Percentiles rank a stretch among this genome's conserved stretches.
Conservation (phyloP, 2,797 vertebrate species). For the Ficedula albicollis region DNA sequence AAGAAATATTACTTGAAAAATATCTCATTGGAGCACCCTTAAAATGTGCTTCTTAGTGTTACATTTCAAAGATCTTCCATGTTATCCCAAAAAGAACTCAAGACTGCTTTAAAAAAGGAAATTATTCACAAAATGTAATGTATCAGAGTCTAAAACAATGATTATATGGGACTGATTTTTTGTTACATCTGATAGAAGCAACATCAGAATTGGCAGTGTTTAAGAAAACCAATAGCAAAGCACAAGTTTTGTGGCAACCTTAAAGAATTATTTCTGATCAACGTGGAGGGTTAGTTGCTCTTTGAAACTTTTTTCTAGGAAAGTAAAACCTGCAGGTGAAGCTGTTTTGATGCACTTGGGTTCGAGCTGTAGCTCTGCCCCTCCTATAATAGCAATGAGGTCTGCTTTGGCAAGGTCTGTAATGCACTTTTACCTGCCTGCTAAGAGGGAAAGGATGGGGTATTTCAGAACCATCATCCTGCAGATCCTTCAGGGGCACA, state of each 20-base stretch:
- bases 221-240: not conserved
- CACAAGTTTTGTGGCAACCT: not conserved
- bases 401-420: not conserved
- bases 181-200: not conserved
- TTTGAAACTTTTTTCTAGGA: not conserved
- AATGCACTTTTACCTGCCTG: not conserved
- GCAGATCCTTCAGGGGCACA: not conserved
- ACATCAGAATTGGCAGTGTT: not conserved
- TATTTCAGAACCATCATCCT: not conserved
- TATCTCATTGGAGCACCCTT: not conserved
- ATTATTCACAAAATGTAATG: conserved; percentile 17
- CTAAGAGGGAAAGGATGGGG: not conserved
- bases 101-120: not conserved
- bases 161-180: not conserved
- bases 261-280: not conserved
- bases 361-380: not conserved
- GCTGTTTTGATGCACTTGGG: not conserved
- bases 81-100: conserved; percentile 5
- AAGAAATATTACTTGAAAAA: conserved; percentile 34
- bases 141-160: not conserved
- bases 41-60: conserved; percentile 23
- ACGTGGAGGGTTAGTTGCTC: not conserved
- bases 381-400: not conserved
- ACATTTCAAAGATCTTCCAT: conserved; percentile 2
- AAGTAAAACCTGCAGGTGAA: not conserved